These are phyloP conservation scores for Cydia amplana DNA, from an alignment of 1,140 invertebrate genomes.

Conservation along the genomic window DNA sequence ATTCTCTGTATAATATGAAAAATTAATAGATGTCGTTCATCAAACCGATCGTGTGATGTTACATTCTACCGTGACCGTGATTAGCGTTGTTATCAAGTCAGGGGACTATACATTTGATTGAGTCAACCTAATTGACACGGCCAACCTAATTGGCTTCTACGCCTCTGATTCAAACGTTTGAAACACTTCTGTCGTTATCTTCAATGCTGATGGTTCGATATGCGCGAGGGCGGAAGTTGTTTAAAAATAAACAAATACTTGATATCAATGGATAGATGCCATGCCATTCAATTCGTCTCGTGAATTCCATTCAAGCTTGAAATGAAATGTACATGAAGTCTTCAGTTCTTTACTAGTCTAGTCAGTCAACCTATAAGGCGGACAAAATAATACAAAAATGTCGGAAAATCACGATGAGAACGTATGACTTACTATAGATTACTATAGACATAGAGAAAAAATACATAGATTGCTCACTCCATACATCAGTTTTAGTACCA, in stretches of 20 bases:
- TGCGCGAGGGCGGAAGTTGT: neutral
- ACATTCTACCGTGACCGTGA: neutral
- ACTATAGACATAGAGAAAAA: too few relatives aligned
- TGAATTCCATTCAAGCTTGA: too few relatives aligned
- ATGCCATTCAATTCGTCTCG: too few relatives aligned
- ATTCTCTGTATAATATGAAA: neutral
- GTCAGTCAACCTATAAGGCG: too few relatives aligned
- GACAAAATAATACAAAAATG: too few relatives aligned
- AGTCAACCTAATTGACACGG: neutral
- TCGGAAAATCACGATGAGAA: too few relatives aligned
- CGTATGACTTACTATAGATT: too few relatives aligned
- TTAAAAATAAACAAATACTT: neutral
- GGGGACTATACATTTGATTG: neutral
- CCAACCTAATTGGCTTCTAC: neutral
- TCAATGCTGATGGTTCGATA: neutral
- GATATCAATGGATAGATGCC: too few relatives aligned
- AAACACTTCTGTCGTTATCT: neutral
- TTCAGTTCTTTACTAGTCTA: too few relatives aligned
- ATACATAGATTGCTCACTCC: too few relatives aligned
- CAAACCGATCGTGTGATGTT: neutral
- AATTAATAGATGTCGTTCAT: neutral
- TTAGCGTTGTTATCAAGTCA: constrained; percentile 9
- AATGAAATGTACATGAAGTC: too few relatives aligned
- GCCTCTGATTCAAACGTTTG: neutral
- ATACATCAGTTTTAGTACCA: too few relatives aligned